Base-by-base conservation (phyloP, 2,888 invertebrate species). In the Neoaliturus tenellus region DNA sequence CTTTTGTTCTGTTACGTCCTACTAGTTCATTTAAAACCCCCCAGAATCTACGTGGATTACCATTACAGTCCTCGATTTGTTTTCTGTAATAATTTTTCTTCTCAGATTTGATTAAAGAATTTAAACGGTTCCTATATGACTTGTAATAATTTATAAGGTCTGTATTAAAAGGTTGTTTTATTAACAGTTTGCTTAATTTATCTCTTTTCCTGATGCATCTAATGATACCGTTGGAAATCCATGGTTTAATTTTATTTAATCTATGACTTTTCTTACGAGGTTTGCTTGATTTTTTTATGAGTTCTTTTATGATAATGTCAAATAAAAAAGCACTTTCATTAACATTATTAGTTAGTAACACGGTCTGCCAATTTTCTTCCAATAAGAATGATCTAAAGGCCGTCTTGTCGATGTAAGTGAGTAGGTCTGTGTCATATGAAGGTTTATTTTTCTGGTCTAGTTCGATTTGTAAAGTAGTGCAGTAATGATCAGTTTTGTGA, bases 401-500 rank as follows among this genome's bases (percentile, higher is more conserved):
- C 6, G 28, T 67, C 31, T 67, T 67, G 67, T 67, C 67, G 6
- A 67, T 31, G 33, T 67, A 67, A 14, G 28, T 31, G 14, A 2
- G 67, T 28, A 4, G 1, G 28, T 31, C 31, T 31, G 28, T 28
- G 5, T 31, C 23, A 2, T 33, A 12, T 14, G 10, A 6, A 14
- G 28, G n/a, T 5, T 67, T 3, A 3, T 31, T 3, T 28, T 31
- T 67, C 5, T 10, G 17, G 31, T 67, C n/a, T 1, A 31, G n/a
- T 31, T 67, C 33, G 14, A 67, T 67, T 33, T 67, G 67, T 28
- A 67, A 1, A 14, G 67, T 33, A 67, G 33, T 71, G 41, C 35
- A 39, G 33, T 71, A 71, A 23, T 71, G 71, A 20, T 39, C 71
- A 39, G 71, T 71, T 20, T 10, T 23, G 71, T 71, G 39, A 23